Conservation (phyloP, 2,888 invertebrate species). For the Lasioglossum pauxillum region DNA sequence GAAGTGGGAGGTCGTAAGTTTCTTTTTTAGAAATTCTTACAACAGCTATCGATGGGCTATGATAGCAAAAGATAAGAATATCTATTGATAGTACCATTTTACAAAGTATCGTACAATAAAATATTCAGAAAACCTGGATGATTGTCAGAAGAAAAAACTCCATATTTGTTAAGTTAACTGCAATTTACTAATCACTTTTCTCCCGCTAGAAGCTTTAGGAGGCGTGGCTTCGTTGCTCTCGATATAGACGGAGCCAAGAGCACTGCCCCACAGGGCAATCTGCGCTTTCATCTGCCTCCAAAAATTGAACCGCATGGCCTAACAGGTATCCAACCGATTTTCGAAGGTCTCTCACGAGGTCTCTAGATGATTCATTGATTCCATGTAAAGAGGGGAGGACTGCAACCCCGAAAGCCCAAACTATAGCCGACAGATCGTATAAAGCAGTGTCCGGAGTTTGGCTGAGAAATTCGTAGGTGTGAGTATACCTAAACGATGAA, state of each 20-base stretch:
- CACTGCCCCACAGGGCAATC: background rate
- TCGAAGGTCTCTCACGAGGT: background rate
- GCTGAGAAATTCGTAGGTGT: conserved; percentile 41
- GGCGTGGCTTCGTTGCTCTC: background rate
- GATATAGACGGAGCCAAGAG: background rate
- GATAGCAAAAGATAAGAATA: background rate
- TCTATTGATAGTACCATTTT: background rate
- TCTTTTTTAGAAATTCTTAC: background rate
- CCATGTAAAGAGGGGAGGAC: background rate
- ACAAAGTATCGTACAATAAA: background rate
- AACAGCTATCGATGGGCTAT: background rate
- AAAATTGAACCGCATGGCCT: background rate
- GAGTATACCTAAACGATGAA: conserved; percentile 69
- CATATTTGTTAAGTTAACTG: background rate
- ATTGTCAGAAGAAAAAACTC: background rate
- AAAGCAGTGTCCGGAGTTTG: background rate
- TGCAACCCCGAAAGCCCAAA: background rate
- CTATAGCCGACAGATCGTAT: background rate
- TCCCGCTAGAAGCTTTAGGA: background rate
- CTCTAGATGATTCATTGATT: background rate
- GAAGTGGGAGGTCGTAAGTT: background rate
- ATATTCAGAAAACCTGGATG: background rate
- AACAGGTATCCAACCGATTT: background rate
- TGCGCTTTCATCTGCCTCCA: background rate
- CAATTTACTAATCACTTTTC: background rate